Evolutionary conservation across 2,888 invertebrate species (phyloP).

Genomic region (Drosophila suboccidentalis): DNA sequence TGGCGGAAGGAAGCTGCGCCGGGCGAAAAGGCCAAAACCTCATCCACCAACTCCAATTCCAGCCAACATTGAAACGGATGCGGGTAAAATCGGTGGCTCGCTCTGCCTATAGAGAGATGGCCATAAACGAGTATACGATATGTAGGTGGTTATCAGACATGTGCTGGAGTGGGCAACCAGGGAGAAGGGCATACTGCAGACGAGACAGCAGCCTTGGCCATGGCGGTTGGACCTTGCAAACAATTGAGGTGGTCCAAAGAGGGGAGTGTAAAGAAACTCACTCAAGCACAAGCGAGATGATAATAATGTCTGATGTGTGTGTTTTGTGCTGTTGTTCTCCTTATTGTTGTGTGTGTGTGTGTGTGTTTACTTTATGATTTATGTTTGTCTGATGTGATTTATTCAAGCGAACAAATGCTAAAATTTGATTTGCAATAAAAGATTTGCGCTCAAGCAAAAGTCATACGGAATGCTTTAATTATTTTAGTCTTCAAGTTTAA

Average conservation of each 20-base stretch:
- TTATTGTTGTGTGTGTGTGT: slow-evolving; percentile 21
- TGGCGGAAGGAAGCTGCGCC: slow-evolving; percentile 66
- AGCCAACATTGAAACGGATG: slow-evolving; percentile 43
- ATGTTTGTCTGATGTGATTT: slow-evolving; percentile 83
- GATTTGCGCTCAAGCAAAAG: slow-evolving; percentile 45
- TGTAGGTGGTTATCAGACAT: slow-evolving; percentile 67
- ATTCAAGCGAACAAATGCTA: slow-evolving; percentile 80
- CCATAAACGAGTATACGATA: slow-evolving; percentile 55
- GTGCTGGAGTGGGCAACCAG: slow-evolving; percentile 22
- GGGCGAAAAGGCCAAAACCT: slow-evolving; percentile 48
- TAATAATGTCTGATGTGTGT: slow-evolving; percentile 83
- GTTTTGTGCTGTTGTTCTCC: slow-evolving; percentile 52
- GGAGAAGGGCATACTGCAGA: slow-evolving; percentile 10
- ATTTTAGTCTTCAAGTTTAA: not conserved
- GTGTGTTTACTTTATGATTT: slow-evolving; percentile 77
- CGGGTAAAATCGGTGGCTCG: slow-evolving; percentile 64
- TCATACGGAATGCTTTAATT: slow-evolving; percentile 52
- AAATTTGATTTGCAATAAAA: slow-evolving; percentile 74
- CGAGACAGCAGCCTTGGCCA: slow-evolving; percentile 55
- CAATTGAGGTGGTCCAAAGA: not conserved
- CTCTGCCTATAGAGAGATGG: slow-evolving; percentile 60
- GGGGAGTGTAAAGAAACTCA: slow-evolving; percentile 78
- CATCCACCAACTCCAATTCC: not conserved
- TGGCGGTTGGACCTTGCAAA: slow-evolving; percentile 43
- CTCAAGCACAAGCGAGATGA: slow-evolving; percentile 85